Base-by-base conservation (phyloP, 2,113 vertebrate species). In the Hemibagrus wyckioides region DNA sequence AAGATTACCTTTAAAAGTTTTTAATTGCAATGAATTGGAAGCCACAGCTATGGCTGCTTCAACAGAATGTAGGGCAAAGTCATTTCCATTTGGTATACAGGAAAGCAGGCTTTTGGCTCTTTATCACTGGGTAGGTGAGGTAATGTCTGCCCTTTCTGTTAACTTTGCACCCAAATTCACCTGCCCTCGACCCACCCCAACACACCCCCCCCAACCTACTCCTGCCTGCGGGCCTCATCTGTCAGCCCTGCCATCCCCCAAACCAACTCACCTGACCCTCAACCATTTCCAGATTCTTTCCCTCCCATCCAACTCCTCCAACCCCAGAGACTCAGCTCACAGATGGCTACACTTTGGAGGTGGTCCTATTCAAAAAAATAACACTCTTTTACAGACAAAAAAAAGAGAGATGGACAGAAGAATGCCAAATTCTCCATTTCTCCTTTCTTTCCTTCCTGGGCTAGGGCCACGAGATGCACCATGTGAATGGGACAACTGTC, bases 401-500 rank as follows among this genome's bases (percentile, higher is more conserved):
- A 79, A 84, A 69, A 57, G 76, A 80, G 73, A 84, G 80, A 80
- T 59, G 85, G 84, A 83, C 79, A 83, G 85, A 77, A 77, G 84
- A 90, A 86, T 82, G 86, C 63, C 79, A 88, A 86, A 86, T 92
- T 67, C 90, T 88, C 91, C 76, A 73, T 19, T 73, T 28, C 82
- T 57, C 77, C 56, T 88, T 87, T 87, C 25, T 82, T 69, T 90
- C 61, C 87, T 88, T 85, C 19, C 86, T 75, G 75, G 80, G 80
- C 39, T 69, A 76, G 80, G 84, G 88, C 84, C 90, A 93, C 79
- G 81, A 76, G 92, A 87, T 85, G 86, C 89, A 83, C 92, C 86
- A 85, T 91, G 91, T 94, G 92, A 94, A 90, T 93, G 91, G 90
- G 39, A 85, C 69, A 73, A 92, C 94, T 92, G 94, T 95, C 94